phyloP scores from a whole-genome alignment of 2,888 invertebrate genomes.

The Diploptera punctata region DNA sequence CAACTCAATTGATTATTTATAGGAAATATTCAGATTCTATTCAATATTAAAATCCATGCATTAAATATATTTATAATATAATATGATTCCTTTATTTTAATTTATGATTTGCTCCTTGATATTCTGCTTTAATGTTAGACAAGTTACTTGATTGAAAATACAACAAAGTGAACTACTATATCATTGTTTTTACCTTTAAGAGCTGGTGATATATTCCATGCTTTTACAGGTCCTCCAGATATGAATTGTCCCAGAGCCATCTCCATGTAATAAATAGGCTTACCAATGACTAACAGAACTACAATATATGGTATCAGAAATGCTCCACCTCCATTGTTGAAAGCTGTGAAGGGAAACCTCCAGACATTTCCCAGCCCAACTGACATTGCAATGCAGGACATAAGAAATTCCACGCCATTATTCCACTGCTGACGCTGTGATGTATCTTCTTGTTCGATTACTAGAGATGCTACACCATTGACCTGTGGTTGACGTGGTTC shows the following conservation, averaged over 20 bases:
- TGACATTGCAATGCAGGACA: constrained; percentile 75
- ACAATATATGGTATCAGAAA: constrained; percentile 72
- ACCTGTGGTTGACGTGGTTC: too few relatives aligned
- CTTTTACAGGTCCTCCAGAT: constrained; percentile 77
- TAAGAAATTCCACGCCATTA: constrained; percentile 67
- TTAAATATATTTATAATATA: too few relatives aligned
- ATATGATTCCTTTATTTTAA: too few relatives aligned
- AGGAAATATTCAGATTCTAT: too few relatives aligned
- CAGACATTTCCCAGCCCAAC: constrained; percentile 73
- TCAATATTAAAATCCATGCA: too few relatives aligned
- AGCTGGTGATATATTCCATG: constrained; percentile 72
- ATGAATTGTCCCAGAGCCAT: constrained; percentile 84
- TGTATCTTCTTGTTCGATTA: neutral
- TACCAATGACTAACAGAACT: constrained; percentile 69
- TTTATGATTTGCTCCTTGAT: too few relatives aligned
- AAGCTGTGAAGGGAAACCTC: constrained; percentile 71
- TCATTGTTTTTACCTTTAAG: constrained; percentile 82
- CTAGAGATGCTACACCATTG: too few relatives aligned
- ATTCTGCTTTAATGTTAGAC: too few relatives aligned
- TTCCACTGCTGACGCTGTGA: constrained; percentile 57
- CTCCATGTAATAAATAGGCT: constrained; percentile 86
- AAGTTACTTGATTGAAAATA: too few relatives aligned
- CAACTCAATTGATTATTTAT: too few relatives aligned
- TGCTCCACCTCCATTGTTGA: constrained; percentile 72
- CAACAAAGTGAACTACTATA: too few relatives aligned